Base-by-base conservation (phyloP, 2,113 vertebrate genomes). In the Atherinomorus stipes region DNA sequence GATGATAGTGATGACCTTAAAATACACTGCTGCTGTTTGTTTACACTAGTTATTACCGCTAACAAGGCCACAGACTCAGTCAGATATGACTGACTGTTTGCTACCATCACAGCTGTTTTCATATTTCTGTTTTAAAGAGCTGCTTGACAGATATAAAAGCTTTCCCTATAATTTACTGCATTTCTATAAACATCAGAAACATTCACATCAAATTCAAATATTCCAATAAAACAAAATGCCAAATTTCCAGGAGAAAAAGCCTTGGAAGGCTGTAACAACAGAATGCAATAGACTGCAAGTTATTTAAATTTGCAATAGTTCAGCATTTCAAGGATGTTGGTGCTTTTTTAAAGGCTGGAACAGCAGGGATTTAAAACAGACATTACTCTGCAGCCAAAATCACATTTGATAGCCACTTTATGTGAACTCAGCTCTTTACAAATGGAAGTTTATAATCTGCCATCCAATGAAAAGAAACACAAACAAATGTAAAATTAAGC, bases 1-100 rank as follows among this genome's bases (percentile, higher is more conserved):
- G 81, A 86, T 88, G 77, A 76, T 84, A 65, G 74, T 78, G 75
- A 85, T 90, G 90, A 91, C 90, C 85, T 88, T 75, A 87, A 90
- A 91, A 83, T 71, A 88, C 76, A 80, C 77, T 51, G 62, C 87
- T 70, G 75, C 77, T 81, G 84, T 88, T 92, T 86, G 79, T 88
- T 93, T 93, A 90, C 85, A 73, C 76, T 86, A 74, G 67, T 81
- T 82, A 84, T 88, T 85, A 84, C 82, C 26, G 62, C 80, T 89
- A 90, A 86, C 88, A 87, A 90, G 87, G 69, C 85, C 74, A 66
- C 80, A 49, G 71, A 80, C 82, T 88, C 82, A 77, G 63, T 86
- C 74, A 69, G 40, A 86, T 83, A 78, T 84, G 70, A 79, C 78
- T 71, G 85, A 74, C 71, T 77, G 72, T 42, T 59, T 64, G 52